These are phyloP conservation scores for Zygothrica quintamaculata DNA, from an alignment of 2,888 invertebrate genomes.

Conservation along the genomic window DNA sequence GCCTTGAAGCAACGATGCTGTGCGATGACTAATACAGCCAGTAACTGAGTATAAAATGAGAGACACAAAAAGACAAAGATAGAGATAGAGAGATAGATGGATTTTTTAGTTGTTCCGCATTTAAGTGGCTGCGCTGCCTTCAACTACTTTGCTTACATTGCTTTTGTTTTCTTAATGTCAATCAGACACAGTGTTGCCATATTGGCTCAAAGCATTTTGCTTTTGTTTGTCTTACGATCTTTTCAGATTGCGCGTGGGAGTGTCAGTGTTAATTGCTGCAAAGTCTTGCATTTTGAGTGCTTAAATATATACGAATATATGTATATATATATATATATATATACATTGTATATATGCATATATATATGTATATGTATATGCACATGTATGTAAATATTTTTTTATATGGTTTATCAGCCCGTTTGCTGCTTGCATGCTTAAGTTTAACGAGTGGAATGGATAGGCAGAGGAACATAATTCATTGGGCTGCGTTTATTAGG, in stretches of 20 bases:
- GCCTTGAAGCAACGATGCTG: slow-evolving; percentile 27
- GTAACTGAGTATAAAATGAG: not conserved
- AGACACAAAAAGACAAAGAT: slow-evolving; percentile 2
- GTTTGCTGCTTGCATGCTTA: slow-evolving; percentile 19
- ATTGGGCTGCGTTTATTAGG: slow-evolving; percentile 64
- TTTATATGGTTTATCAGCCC: slow-evolving; percentile 72
- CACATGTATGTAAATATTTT: slow-evolving; percentile 28
- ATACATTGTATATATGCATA: not conserved
- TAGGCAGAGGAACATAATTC: slow-evolving; percentile 52
- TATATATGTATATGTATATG: slow-evolving; percentile 1
- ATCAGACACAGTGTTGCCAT: slow-evolving; percentile 57
- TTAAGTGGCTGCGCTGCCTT: slow-evolving; percentile 17
- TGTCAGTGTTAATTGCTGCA: slow-evolving; percentile 75
- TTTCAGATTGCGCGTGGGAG: slow-evolving; percentile 62
- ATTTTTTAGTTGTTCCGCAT: not conserved
- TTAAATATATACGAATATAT: slow-evolving; percentile 10
- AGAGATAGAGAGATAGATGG: not conserved
- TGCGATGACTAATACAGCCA: slow-evolving; percentile 58
- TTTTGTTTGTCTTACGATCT: slow-evolving; percentile 52
- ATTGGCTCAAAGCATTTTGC: slow-evolving; percentile 48
- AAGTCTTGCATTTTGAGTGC: slow-evolving; percentile 64
- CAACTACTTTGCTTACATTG: slow-evolving; percentile 34
- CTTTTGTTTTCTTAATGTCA: slow-evolving; percentile 52
- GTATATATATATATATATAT: not conserved
- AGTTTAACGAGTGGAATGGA: slow-evolving; percentile 9